Evolutionary conservation across 2,113 vertebrate species (phyloP), one percentile per base, ranked within the genome.

Genomic region (Herpailurus yagouaroundi): DNA sequence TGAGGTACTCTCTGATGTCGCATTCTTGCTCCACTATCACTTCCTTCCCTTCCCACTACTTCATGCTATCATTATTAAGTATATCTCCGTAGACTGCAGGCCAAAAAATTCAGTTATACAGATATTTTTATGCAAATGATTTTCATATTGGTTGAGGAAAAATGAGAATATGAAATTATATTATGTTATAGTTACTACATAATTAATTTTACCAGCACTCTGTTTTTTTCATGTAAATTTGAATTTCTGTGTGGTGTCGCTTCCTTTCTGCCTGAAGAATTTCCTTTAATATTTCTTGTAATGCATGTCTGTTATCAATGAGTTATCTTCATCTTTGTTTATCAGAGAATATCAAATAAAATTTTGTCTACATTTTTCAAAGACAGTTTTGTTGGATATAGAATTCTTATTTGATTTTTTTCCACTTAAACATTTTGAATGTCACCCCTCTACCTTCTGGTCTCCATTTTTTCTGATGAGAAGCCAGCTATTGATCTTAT

Each of bases 251-350:
- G 38, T 36, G 31, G 5, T 68, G 9, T 77, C 8, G 14, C 36
- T 95, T 95, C 33, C 38, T 93, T 90, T 81, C 19, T 60, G 73
- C 33, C 33, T 89, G 10, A 90, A 91, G 14, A 93, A 91, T 7
- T 48, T 89, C 38, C 91, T 81, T 91, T 90, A 36, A 50, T 41
- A 93, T 48, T 55, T 95, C 64, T 74, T 89, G 27, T 90, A 68
- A 91, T 55, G 16, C 52, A 81, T 69, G 27, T 68, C 45, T 90
- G 27, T 73, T 85, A 81, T 81, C 31, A 90, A 91, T 84, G 68
- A 85, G 73, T 95, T 88, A 7, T 81, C 41, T 84, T 29, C 60
- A 77, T 52, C 55, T 89, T 57, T 97, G 50, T 83, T 87, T 90
- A 85, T 33, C 80, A 71, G 52, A 9, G 31, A 89, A 85, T 73